Evolutionary conservation across 2,797 vertebrate species (phyloP).

Genomic region (Natrix natrix): DNA sequence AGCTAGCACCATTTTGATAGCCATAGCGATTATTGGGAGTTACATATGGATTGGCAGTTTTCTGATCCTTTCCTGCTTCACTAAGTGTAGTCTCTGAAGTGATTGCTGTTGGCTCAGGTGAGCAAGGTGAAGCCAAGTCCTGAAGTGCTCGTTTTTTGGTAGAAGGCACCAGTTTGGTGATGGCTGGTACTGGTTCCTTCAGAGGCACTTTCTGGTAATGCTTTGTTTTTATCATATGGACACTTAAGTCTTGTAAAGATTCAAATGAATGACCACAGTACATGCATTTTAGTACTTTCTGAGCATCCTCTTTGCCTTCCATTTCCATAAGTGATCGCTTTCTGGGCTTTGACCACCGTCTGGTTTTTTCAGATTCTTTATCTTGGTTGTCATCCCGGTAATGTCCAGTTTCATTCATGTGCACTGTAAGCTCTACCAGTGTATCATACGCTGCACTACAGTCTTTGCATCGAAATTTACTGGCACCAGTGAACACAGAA

Average conservation of each 20-base stretch:
- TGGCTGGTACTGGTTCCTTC: conserved; percentile 96
- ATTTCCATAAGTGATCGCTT: conserved; percentile 97
- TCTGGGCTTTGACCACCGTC: conserved; percentile 94
- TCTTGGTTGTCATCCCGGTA: conserved; percentile 98
- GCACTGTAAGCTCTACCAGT: conserved; percentile 93
- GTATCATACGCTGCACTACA: conserved; percentile 97
- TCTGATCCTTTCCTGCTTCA: conserved; percentile 90
- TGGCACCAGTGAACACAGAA: conserved; percentile 95
- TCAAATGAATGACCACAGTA: conserved; percentile 98
- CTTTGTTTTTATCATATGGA: conserved; percentile 99
- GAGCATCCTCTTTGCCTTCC: conserved; percentile 97
- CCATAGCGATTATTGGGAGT: conserved; percentile 97
- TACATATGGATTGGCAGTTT: conserved; percentile 91
- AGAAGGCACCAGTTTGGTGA: conserved; percentile 91
- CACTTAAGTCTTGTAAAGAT: conserved; percentile 96
- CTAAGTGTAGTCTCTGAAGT: conserved; percentile 72
- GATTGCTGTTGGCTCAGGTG: conserved; percentile 85
- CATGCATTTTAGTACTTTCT: conserved; percentile 99
- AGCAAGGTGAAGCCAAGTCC: conserved; percentile 88
- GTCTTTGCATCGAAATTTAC: conserved; percentile 98
- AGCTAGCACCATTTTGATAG: conserved; percentile 99
- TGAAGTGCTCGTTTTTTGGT: conserved; percentile 94
- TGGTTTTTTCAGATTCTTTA: conserved; percentile 88
- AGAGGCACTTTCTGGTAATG: conserved; percentile 99
- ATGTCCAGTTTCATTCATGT: conserved; percentile 98